phyloP scores from a whole-genome alignment of 2,113 vertebrate genomes.

The Fregata magnificens region DNA sequence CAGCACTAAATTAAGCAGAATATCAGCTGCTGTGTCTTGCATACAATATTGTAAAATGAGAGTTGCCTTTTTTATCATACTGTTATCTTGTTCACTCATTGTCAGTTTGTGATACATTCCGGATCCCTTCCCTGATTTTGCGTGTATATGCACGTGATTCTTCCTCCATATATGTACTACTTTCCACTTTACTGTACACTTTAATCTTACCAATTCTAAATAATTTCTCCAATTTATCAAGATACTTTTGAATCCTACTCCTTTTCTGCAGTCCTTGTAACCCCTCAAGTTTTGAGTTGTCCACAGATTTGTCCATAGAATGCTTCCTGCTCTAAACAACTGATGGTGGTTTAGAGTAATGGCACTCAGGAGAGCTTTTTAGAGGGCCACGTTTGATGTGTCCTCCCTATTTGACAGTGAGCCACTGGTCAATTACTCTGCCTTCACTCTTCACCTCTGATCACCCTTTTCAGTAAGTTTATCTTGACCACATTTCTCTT shows the following conservation, averaged over 20 bases:
- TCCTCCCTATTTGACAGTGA: neutral
- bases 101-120: neutral
- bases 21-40: neutral
- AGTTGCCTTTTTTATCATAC: neutral
- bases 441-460: neutral
- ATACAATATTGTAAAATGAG: neutral
- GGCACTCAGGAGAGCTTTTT: neutral
- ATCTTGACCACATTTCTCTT: neutral
- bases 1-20: neutral
- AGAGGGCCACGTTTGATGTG: neutral
- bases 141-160: neutral
- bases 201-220: neutral
- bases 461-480: neutral
- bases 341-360: neutral
- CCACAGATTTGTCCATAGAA: neutral
- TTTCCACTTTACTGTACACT: neutral
- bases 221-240: neutral
- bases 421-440: neutral
- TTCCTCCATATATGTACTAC: neutral
- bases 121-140: neutral
- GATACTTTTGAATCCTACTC: neutral
- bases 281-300: neutral
- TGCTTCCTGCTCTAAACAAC: neutral
- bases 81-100: neutral
- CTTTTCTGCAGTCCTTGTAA: neutral